A percentile compares a stretch with the other conserved stretches of the same genome.
phyloP scores from a whole-genome alignment of 1,140 invertebrate genomes.

The Drosophila littoralis region DNA sequence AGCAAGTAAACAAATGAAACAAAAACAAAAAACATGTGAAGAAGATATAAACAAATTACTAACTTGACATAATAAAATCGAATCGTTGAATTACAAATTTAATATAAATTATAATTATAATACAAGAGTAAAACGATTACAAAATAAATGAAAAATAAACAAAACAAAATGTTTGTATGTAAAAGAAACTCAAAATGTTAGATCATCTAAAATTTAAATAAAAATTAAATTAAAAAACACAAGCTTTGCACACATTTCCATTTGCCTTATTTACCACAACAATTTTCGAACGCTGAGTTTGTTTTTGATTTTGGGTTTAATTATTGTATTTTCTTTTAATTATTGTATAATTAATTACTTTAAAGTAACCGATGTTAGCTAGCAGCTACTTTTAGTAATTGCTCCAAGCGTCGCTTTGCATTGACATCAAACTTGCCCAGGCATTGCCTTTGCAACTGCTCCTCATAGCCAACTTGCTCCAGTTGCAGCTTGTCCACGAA shows the following conservation, averaged over 20 bases:
- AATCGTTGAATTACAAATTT: slow-evolving; percentile 80
- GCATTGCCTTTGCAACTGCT: slow-evolving; percentile 3
- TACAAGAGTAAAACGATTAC: slow-evolving; percentile 48
- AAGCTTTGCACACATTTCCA: background rate
- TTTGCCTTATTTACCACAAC: too few relatives aligned
- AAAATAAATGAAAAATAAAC: slow-evolving; percentile 46
- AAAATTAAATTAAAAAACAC: slow-evolving; percentile 86
- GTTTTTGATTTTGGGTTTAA: background rate
- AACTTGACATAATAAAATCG: slow-evolving; percentile 59
- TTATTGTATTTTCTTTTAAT: background rate
- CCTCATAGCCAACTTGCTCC: background rate
- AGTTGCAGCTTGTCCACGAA: slow-evolving; percentile 15
- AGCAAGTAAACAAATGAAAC: slow-evolving; percentile 56
- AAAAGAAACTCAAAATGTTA: slow-evolving; percentile 83
- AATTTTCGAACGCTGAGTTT: too few relatives aligned
- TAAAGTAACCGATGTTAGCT: background rate
- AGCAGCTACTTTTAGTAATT: background rate
- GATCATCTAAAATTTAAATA: slow-evolving; percentile 84
- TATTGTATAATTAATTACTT: background rate
- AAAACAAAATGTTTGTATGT: slow-evolving; percentile 80
- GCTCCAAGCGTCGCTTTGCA: background rate
- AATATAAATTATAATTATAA: slow-evolving; percentile 67
- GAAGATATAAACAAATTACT: slow-evolving; percentile 34
- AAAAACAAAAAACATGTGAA: background rate
- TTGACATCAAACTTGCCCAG: slow-evolving; percentile 2